phyloP scores from a whole-genome alignment of 2,888 invertebrate genomes.

The Brachypterus glaber region DNA sequence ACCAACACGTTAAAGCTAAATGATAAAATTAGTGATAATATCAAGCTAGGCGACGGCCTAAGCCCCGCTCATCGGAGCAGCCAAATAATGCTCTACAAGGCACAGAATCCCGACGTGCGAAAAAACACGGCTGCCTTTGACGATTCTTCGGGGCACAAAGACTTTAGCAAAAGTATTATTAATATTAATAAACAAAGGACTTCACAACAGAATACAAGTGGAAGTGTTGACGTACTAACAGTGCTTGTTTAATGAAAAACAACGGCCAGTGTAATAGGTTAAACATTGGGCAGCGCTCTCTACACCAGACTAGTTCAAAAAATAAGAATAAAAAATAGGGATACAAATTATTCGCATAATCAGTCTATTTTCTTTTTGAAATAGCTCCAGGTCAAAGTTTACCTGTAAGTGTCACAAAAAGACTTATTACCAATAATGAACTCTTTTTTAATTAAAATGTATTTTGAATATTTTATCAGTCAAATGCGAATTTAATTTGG shows the following conservation, averaged over 20 bases:
- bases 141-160: conserved; percentile 53
- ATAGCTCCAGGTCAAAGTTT: no score
- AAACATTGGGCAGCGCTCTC: conserved; percentile 6
- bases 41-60: conserved; percentile 34
- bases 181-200: conserved; percentile 46
- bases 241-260: conserved; percentile 44
- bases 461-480: no score
- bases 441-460: no score
- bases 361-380: no score
- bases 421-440: no score
- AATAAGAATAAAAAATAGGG: no score
- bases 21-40: conserved; percentile 26
- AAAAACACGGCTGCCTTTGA: conserved; percentile 65
- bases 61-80: conserved; percentile 46
- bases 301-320: no score
- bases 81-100: conserved; percentile 67
- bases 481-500: no score
- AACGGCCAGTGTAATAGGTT: conserved; percentile 32
- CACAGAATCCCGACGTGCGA: conserved; percentile 74
- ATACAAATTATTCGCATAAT: no score
- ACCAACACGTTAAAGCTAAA: conserved; percentile 31
- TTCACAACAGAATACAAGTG: conserved; percentile 34
- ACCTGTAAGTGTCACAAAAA: no score
- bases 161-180: conserved; percentile 67
- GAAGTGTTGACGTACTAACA: conserved; percentile 44